These are phyloP conservation scores for Cantharis nigra DNA, from an alignment of 2,888 invertebrate genomes.

Conservation along the genomic window DNA sequence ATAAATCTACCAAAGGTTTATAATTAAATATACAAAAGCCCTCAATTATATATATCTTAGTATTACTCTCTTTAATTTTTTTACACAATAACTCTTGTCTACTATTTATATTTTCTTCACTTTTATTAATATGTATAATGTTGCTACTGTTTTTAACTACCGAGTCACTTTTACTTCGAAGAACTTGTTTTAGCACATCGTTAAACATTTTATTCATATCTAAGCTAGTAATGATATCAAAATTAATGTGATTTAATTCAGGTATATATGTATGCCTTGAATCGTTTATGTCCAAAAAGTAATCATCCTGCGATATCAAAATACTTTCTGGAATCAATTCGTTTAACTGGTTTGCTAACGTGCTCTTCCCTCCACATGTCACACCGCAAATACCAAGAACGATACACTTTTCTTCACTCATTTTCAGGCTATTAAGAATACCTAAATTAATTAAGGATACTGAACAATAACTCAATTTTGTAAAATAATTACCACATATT, in stretches of 20 bases:
- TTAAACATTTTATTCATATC: slow-evolving; percentile 73
- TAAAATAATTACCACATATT: neutral
- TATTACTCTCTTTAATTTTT: slow-evolving; percentile 43
- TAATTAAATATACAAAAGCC: slow-evolving; percentile 78
- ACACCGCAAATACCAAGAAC: slow-evolving; percentile 77
- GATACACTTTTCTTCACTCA: slow-evolving; percentile 32
- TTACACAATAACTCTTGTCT: slow-evolving; percentile 25
- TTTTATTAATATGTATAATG: neutral
- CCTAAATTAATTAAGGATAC: neutral
- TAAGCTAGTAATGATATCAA: slow-evolving; percentile 71
- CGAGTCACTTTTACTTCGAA: slow-evolving; percentile 16
- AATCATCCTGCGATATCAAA: slow-evolving; percentile 75
- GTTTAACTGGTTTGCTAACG: slow-evolving; percentile 65
- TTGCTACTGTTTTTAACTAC: neutral
- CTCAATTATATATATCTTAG: slow-evolving; percentile 70
- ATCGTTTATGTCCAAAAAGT: slow-evolving; percentile 71
- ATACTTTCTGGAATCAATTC: slow-evolving; percentile 50
- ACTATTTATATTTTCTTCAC: neutral
- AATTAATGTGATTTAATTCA: slow-evolving; percentile 74
- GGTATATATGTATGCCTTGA: slow-evolving; percentile 66
- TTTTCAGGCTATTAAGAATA: neutral
- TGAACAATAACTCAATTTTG: neutral
- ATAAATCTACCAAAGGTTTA: slow-evolving; percentile 67
- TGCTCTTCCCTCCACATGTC: slow-evolving; percentile 85
- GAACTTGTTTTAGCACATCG: slow-evolving; percentile 60